Conservation (phyloP, 1,140 invertebrate genomes). For the Nautilus pompilius region DNA sequence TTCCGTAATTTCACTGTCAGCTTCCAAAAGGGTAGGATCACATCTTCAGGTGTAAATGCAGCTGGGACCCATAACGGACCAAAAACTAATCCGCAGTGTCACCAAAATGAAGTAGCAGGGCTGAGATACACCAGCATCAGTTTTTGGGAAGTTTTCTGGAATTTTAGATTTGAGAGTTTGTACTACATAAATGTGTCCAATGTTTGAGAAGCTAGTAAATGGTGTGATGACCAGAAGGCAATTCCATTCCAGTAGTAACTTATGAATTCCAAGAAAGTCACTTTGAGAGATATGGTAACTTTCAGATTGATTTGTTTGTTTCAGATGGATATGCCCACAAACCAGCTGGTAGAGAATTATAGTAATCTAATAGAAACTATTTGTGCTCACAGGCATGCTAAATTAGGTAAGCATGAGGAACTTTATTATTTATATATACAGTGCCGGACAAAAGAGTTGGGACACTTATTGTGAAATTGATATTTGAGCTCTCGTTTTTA, state of each 20-base stretch:
- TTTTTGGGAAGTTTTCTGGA: neutral
- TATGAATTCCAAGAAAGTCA: neutral
- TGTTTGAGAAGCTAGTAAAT: neutral
- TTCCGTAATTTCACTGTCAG: too few species aligned
- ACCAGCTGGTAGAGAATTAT: constrained; percentile 28
- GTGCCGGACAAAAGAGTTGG: too few species aligned
- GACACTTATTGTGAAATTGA: neutral
- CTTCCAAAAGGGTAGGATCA: too few species aligned
- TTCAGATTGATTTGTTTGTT: constrained; percentile 3
- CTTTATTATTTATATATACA: too few species aligned
- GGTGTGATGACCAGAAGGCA: neutral
- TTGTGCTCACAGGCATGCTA: constrained; percentile 16
- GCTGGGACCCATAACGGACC: too few species aligned
- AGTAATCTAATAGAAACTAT: constrained; percentile 15
- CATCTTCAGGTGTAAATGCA: too few species aligned
- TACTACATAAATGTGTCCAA: neutral
- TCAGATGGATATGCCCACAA: constrained; percentile 26
- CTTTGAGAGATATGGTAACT: neutral
- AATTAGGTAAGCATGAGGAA: constrained; percentile 15
- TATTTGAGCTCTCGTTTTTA: neutral
- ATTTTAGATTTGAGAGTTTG: neutral
- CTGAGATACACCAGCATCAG: too few species aligned
- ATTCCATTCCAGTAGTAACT: neutral
- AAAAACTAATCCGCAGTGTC: too few species aligned
- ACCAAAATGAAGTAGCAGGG: too few species aligned